These are phyloP conservation scores for Phyllostomus hastatus DNA, from an alignment of 2,113 vertebrate genomes.

Conservation along the genomic window DNA sequence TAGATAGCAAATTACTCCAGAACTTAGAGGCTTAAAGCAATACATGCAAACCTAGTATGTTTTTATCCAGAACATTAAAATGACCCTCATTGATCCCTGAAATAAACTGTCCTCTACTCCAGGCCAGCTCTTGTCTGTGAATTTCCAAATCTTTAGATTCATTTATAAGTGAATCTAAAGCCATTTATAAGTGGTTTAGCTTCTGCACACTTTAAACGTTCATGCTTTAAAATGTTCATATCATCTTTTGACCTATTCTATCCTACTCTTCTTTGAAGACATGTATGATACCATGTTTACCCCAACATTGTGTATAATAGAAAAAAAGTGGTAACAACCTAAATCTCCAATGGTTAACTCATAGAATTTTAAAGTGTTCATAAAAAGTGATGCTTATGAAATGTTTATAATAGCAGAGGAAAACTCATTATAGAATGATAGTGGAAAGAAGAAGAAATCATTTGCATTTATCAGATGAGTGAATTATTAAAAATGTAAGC, in stretches of 20 bases:
- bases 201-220: not conserved
- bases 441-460: not conserved
- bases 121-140: not conserved
- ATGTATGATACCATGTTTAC: not conserved
- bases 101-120: not conserved
- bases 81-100: not conserved
- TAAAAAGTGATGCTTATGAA: not conserved
- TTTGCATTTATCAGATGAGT: not conserved
- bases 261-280: not conserved
- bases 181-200: not conserved
- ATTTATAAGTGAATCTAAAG: not conserved
- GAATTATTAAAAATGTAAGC: not conserved
- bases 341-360: not conserved
- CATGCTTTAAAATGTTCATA: not conserved
- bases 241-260: not conserved
- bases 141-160: not conserved
- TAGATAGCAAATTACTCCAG: not conserved
- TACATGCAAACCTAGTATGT: not conserved
- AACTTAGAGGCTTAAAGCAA: not conserved
- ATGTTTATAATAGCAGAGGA: not conserved
- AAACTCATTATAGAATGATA: not conserved
- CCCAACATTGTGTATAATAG: not conserved
- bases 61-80: not conserved
- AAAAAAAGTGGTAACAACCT: not conserved
- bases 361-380: not conserved